phyloP scores from a whole-genome alignment of 2,113 vertebrate species.

The Pycnonotus jocosus region DNA sequence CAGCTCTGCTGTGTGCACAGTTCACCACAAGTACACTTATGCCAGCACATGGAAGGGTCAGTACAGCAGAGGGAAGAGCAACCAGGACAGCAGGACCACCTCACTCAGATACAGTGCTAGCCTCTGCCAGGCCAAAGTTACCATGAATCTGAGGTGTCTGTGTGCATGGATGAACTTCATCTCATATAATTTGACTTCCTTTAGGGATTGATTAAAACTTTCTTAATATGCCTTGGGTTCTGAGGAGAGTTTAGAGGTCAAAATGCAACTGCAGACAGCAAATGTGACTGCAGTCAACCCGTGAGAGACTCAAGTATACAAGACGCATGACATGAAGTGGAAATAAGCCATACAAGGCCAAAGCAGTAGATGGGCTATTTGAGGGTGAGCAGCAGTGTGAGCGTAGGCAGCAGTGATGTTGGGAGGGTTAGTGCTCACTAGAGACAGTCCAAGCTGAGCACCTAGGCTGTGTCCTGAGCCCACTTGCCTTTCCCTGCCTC shows the following conservation, averaged over 20 bases:
- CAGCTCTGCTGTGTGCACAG: background rate
- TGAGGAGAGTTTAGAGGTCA: background rate
- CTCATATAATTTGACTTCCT: background rate
- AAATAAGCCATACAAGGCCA: background rate
- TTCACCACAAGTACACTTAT: background rate
- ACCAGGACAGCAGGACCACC: background rate
- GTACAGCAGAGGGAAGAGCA: background rate
- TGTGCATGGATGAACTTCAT: background rate
- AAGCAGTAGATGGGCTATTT: background rate
- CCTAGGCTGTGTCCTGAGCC: fast-evolving
- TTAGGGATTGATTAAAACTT: background rate
- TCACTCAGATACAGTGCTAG: background rate
- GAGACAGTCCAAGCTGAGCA: background rate
- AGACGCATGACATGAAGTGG: background rate
- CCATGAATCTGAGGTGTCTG: background rate
- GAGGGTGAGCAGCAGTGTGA: background rate
- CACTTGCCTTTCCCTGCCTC: background rate
- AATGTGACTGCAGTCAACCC: background rate
- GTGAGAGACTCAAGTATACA: background rate
- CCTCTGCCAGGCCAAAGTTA: background rate
- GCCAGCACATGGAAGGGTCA: background rate
- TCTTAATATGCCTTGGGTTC: background rate
- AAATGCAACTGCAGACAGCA: background rate
- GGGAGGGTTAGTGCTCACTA: background rate
- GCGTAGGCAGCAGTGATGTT: background rate